Conservation (phyloP, 2,888 invertebrate genomes). For the Anaspis maculata region DNA sequence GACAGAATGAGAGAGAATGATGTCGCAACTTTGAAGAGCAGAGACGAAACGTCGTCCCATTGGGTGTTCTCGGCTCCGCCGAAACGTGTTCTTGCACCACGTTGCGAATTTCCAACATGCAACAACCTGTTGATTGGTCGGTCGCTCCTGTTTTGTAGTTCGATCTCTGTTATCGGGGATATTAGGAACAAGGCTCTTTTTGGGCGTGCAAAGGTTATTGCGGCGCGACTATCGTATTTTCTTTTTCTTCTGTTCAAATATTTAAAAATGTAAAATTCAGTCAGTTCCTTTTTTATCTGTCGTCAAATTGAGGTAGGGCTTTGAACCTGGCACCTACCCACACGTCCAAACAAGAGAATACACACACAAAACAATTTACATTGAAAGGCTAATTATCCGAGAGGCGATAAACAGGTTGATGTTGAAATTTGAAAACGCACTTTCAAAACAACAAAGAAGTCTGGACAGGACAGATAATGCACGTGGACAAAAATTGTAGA, state of each 20-base stretch:
- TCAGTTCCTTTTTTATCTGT: slow-evolving; percentile 16
- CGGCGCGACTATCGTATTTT: not conserved
- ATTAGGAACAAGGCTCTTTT: no score
- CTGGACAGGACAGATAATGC: not conserved
- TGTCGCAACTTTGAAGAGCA: no score
- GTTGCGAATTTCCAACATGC: slow-evolving; percentile 13
- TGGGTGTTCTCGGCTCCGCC: no score
- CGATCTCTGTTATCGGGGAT: slow-evolving; percentile 2
- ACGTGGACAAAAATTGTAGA: not conserved
- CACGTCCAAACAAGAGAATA: slow-evolving; percentile 11
- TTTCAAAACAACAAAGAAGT: slow-evolving; percentile 1
- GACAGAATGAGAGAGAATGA: no score
- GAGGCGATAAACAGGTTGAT: slow-evolving; percentile 10
- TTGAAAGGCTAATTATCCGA: slow-evolving; percentile 14
- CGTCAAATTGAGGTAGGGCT: slow-evolving; percentile 21
- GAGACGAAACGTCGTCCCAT: no score
- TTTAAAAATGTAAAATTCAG: not conserved
- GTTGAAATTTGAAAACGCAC: slow-evolving; percentile 1
- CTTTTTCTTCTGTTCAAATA: not conserved
- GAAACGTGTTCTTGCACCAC: slow-evolving; percentile 15
- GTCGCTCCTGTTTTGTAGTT: slow-evolving; percentile 1
- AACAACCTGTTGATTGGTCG: slow-evolving; percentile 16
- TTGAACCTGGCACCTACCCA: slow-evolving; percentile 14
- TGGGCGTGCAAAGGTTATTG: slow-evolving; percentile 10
- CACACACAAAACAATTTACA: slow-evolving; percentile 14